These are phyloP conservation scores for Eupeodes corollae DNA, from an alignment of 1,140 invertebrate species.

Conservation along the genomic window DNA sequence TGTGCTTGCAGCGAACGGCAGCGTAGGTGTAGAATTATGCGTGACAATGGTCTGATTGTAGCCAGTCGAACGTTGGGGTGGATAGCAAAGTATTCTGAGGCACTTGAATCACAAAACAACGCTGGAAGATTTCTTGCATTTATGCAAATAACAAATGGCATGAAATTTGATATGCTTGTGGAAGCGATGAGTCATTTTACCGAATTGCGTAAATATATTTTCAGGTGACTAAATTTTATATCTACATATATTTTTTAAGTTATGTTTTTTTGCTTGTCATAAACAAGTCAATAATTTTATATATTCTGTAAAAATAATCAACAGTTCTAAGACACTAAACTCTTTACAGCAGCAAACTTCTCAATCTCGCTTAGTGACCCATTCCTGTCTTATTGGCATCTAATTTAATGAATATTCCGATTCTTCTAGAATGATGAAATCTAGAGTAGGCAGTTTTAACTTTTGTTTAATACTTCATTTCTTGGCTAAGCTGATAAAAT, in stretches of 20 bases:
- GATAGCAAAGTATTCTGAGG: slow-evolving; percentile 35
- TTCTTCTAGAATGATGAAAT: too few relatives aligned
- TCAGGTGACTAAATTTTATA: slow-evolving; percentile 21
- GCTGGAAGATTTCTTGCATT: slow-evolving; percentile 55
- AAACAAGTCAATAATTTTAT: too few relatives aligned
- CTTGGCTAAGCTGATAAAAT: too few relatives aligned
- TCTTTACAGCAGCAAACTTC: too few relatives aligned
- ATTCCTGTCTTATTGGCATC: too few relatives aligned
- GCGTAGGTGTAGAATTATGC: slow-evolving; percentile 58
- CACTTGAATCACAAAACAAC: slow-evolving; percentile 19
- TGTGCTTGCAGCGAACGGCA: slow-evolving; percentile 47
- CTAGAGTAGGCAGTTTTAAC: too few relatives aligned
- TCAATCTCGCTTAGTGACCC: too few relatives aligned
- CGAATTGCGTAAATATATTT: slow-evolving; percentile 55
- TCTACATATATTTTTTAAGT: neutral
- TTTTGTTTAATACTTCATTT: too few relatives aligned
- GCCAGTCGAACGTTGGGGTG: slow-evolving; percentile 51
- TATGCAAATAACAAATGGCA: slow-evolving; percentile 59
- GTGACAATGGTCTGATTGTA: slow-evolving; percentile 68
- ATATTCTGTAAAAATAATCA: too few relatives aligned
- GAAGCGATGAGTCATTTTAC: slow-evolving; percentile 60
- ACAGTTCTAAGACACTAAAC: too few relatives aligned
- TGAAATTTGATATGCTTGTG: slow-evolving; percentile 65
- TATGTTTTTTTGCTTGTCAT: too few relatives aligned
- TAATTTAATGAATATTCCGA: too few relatives aligned